Evolutionary conservation across 1,140 invertebrate species (phyloP).

Genomic region (Brachionus calyciflorus): DNA sequence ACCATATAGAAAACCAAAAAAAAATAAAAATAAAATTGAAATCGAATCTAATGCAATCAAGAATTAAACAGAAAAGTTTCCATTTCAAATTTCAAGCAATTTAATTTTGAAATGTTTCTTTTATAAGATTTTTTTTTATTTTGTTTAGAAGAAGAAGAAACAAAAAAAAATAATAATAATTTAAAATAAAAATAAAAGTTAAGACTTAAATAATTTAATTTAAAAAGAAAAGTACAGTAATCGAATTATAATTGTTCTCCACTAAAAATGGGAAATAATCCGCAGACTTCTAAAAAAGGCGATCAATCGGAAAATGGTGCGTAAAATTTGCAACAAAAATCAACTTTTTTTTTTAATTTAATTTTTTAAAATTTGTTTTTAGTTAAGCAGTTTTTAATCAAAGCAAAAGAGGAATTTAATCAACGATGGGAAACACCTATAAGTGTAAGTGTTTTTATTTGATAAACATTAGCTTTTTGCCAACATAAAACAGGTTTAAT

Average conservation of each 20-base stretch:
- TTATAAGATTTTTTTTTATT: too few species aligned
- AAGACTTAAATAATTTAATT: too few species aligned
- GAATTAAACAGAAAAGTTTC: too few species aligned
- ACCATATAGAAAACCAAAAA: too few species aligned
- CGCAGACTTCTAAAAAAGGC: slow-evolving; percentile 42
- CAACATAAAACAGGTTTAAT: too few species aligned
- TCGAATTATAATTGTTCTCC: background rate
- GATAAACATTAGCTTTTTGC: background rate
- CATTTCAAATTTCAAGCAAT: too few species aligned
- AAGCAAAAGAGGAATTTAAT: slow-evolving; percentile 28
- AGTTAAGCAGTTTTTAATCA: slow-evolving; percentile 5
- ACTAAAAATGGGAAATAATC: slow-evolving; percentile 34
- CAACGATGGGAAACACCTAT: background rate
- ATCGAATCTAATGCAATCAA: too few species aligned
- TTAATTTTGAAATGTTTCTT: too few species aligned
- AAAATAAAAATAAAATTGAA: too few species aligned
- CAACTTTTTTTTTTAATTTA: background rate
- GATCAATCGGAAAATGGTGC: slow-evolving; percentile 34
- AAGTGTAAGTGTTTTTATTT: background rate
- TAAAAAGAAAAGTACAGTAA: background rate
- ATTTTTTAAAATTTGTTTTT: background rate
- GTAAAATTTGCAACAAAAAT: background rate
- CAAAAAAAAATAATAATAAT: too few species aligned
- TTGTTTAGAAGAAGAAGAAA: too few species aligned
- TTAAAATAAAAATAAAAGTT: too few species aligned